Conservation (phyloP, 1,140 invertebrate species). For the Gonioctena quinquepunctata region DNA sequence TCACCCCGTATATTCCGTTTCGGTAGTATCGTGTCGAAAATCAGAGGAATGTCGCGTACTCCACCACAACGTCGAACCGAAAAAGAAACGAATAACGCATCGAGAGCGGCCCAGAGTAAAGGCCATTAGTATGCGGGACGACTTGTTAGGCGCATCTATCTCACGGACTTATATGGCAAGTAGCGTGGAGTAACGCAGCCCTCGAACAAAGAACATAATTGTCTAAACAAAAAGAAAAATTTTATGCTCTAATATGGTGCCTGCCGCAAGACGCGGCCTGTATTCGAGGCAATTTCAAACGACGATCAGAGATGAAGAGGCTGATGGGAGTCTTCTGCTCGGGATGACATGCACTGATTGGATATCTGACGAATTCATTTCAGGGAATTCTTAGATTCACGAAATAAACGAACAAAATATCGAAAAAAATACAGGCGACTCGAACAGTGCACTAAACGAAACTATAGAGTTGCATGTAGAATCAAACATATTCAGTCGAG, state of each 20-base stretch:
- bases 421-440: no score
- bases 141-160: slow-evolving; percentile 13
- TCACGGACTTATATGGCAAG: slow-evolving; percentile 11
- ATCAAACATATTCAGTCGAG: no score
- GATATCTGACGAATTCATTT: no score
- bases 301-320: background rate
- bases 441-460: no score
- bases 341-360: no score
- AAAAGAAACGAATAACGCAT: background rate
- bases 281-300: background rate
- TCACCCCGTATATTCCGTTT: background rate
- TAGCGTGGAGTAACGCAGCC: background rate
- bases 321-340: no score
- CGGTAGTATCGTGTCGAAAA: background rate
- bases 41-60: background rate
- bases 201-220: slow-evolving; percentile 4
- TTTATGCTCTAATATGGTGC: slow-evolving; percentile 13
- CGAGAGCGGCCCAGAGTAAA: background rate
- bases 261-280: background rate
- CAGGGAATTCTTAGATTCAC: no score
- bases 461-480: no score
- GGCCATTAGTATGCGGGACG: slow-evolving; percentile 11
- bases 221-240: slow-evolving; percentile 10
- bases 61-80: background rate
- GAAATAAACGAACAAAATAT: no score